Base-by-base conservation (phyloP, 2,797 vertebrate species). In the Melanotaenia boesemani region DNA sequence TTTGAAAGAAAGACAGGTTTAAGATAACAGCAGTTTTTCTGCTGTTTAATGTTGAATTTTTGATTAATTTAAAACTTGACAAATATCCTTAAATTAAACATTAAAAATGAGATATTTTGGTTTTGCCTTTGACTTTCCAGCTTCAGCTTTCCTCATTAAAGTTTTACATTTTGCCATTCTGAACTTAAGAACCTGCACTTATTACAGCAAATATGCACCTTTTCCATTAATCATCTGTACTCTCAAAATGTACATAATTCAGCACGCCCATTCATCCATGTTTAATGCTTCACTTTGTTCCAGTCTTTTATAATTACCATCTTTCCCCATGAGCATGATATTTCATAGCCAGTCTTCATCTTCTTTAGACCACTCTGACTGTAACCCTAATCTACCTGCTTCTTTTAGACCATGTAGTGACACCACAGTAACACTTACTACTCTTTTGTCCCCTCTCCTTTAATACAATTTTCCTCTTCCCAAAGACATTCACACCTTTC, bases 401-500 rank as follows among this genome's bases (percentile, higher is more conserved):
- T 41, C 44, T 63, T 36, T 69, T 32, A 66, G 68, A 22, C 67
- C 36, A 30, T 58, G 3, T 37, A 57, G 37, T 61, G 6, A 65
- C 66, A 71, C 16, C 2, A 32, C 36, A 65, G 34, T 39, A 55
- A 2, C 58, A 76, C 32, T 41, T 50, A 24, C 62, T 62, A 74
- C 44, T 64, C 63, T 41, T 72, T 57, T 57, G 6, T 55, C 76
- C 20, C 20, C 52, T 60, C 67, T 70, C 61, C n/a, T 48, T 58
- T 28, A 18, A 1, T 50, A 5, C 52, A 69, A 56, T 5, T 63
- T 34, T 24, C 8, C 3, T 22, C 48, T 63, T 70, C 54, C 60
- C 15, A 60, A 10, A 66, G 77, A 86, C 36, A 79, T 46, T 70
- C 37, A 30, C 28, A 46, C 37, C 60, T 78, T 79, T 72, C 6